Conservation (phyloP, 2,797 vertebrate genomes). For the Lemur catta region DNA sequence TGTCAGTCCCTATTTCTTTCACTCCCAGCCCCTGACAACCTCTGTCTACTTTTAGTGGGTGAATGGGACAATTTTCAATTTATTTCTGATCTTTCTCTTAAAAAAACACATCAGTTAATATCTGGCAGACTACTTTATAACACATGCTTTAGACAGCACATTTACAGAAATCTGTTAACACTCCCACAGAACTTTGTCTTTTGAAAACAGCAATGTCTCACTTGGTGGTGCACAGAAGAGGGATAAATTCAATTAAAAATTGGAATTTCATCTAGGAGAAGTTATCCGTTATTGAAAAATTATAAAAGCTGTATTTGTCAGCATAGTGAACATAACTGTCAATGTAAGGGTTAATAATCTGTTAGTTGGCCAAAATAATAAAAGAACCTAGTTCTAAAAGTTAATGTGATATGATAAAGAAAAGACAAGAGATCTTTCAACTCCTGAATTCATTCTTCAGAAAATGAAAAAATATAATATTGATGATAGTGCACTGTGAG, state of each 20-base stretch:
- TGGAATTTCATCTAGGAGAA: neutral
- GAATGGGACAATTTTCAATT: neutral
- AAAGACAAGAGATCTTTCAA: neutral
- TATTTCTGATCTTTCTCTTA: neutral
- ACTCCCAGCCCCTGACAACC: neutral
- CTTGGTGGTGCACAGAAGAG: neutral
- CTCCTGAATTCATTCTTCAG: neutral
- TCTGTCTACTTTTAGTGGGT: neutral
- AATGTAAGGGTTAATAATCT: neutral
- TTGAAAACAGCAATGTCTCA: neutral
- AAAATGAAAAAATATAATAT: neutral
- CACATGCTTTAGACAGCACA: neutral
- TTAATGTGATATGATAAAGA: neutral
- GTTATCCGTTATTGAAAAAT: neutral
- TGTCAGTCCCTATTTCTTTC: neutral
- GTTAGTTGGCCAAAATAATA: neutral
- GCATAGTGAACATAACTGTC: neutral
- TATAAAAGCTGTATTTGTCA: neutral
- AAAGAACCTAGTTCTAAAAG: neutral
- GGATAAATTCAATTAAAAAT: neutral
- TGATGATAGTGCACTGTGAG: neutral
- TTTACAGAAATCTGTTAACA: neutral
- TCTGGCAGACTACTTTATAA: neutral
- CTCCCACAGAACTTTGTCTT: neutral
- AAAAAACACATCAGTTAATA: neutral